These are phyloP conservation scores for Heliconius hortense DNA, from an alignment of 2,888 invertebrate genomes.

Conservation along the genomic window DNA sequence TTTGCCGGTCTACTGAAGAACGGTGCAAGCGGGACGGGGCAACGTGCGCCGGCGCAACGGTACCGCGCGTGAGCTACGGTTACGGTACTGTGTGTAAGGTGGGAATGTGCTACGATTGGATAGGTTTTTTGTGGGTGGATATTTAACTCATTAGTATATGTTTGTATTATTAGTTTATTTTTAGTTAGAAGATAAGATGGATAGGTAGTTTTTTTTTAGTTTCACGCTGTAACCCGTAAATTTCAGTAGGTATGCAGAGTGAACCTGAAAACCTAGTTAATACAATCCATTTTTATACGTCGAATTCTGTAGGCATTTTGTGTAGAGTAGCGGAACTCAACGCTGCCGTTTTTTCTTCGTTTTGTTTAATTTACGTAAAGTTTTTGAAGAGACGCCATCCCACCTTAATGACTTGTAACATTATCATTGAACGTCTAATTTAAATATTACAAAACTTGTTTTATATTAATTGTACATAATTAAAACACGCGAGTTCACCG, in stretches of 20 bases:
- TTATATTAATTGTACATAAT: not conserved
- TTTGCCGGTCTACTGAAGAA: conserved; percentile 51
- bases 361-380: not conserved
- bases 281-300: too few relatives aligned
- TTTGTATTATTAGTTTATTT: too few relatives aligned
- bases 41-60: conserved; percentile 48
- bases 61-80: conserved; percentile 45
- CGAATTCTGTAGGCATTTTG: too few relatives aligned
- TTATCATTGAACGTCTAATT: not conserved
- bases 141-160: too few relatives aligned
- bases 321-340: too few relatives aligned
- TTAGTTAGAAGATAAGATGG: too few relatives aligned
- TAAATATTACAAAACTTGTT: conserved; percentile 1
- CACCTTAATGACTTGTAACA: not conserved
- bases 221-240: too few relatives aligned
- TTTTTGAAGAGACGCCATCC: too few relatives aligned
- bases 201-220: too few relatives aligned
- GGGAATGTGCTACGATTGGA: conserved; percentile 29
- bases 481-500: not conserved
- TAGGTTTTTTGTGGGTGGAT: not conserved
- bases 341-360: not conserved
- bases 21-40: conserved; percentile 29
- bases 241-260: too few relatives aligned
- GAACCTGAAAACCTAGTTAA: too few relatives aligned
- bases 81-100: conserved; percentile 66